Percentiles rank a stretch among this genome's conserved stretches.
Evolutionary conservation across 2,797 vertebrate species (phyloP).

Genomic region (Schizopygopsis malacanthus): DNA sequence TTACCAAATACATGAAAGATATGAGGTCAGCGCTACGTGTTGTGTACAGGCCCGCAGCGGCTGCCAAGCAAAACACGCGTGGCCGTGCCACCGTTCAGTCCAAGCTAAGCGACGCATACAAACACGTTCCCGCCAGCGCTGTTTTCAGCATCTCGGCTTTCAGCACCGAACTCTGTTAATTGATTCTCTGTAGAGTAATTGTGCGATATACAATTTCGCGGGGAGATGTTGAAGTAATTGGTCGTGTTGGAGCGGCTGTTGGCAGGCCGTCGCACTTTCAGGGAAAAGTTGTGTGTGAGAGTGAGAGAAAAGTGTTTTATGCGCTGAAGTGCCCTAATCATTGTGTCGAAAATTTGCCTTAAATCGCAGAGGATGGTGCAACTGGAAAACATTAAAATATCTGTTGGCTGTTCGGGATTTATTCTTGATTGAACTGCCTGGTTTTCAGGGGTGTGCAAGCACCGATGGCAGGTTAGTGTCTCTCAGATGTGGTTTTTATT

Average conservation of each 20-base stretch:
- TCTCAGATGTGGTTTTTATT: constrained; percentile 55
- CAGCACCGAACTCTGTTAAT: constrained; percentile 47
- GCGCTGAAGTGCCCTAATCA: constrained; percentile 31
- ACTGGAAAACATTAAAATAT: constrained; percentile 37
- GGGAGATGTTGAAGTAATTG: constrained; percentile 48
- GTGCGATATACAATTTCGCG: constrained; percentile 54
- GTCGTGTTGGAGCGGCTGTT: constrained; percentile 45
- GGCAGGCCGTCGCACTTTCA: constrained; percentile 16
- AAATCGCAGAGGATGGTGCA: constrained; percentile 21
- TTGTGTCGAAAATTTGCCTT: constrained; percentile 39
- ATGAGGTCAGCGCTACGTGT: constrained; percentile 74
- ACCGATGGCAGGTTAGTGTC: constrained; percentile 28
- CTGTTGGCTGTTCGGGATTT: background rate
- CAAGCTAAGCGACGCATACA: constrained; percentile 36
- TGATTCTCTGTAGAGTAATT: constrained; percentile 60
- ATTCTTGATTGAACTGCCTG: constrained; percentile 4
- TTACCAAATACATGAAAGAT: constrained; percentile 77
- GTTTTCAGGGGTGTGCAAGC: background rate
- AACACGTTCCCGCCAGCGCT: constrained; percentile 23
- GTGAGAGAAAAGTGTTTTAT: constrained; percentile 38
- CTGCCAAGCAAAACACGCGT: constrained; percentile 60
- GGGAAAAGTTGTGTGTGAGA: constrained; percentile 29
- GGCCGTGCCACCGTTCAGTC: constrained; percentile 47
- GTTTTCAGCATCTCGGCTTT: constrained; percentile 52
- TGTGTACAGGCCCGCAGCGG: constrained; percentile 47